Evolutionary conservation across 1,140 invertebrate species (phyloP).

Genomic region (Bombus turneri): DNA sequence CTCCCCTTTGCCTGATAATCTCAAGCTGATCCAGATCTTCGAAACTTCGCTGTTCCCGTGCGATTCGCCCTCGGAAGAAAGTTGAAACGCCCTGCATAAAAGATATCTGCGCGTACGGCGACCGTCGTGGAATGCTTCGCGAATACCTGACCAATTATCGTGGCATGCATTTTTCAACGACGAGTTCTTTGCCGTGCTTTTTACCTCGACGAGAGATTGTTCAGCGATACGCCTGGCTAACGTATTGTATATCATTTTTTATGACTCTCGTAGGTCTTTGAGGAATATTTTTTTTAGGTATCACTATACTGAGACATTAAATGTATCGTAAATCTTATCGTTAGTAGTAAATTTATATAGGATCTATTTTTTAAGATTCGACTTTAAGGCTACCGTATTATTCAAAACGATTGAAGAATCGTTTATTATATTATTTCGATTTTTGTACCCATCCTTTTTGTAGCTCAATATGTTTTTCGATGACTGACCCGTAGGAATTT

Average conservation of each 20-base stretch:
- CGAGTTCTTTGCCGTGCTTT: background rate
- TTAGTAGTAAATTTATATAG: background rate
- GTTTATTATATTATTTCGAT: too few species aligned
- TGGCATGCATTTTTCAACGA: constrained; percentile 7
- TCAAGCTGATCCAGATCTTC: background rate
- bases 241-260: background rate
- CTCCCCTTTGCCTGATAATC: background rate
- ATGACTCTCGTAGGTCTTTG: background rate
- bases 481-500: too few species aligned
- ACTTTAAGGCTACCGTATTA: too few species aligned
- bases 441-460: too few species aligned
- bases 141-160: constrained; percentile 7
- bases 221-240: background rate
- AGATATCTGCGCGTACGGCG: background rate
- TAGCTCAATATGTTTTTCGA: background rate
- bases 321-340: too few species aligned
- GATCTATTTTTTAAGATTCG: background rate
- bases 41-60: background rate
- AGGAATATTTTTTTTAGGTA: background rate
- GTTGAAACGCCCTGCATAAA: constrained; percentile 3
- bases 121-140: background rate
- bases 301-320: background rate
- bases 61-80: background rate
- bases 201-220: background rate
- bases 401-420: too few species aligned